Evolutionary conservation across 2,888 invertebrate species (phyloP).

Genomic region (Tipula unca): DNA sequence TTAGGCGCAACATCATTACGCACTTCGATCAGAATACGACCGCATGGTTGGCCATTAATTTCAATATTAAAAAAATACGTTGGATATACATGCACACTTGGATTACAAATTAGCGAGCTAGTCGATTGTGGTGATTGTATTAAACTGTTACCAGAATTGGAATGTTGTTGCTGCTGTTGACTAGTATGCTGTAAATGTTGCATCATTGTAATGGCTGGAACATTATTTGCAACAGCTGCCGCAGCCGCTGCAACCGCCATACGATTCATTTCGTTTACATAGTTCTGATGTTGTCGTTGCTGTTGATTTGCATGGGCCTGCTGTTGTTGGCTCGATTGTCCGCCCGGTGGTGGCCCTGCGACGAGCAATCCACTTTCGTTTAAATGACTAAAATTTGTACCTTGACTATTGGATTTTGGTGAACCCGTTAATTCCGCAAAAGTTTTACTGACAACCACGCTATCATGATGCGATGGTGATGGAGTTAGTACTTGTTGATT

Average conservation of each 20-base stretch:
- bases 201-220: conserved; percentile 21
- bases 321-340: conserved; percentile 24
- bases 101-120: conserved; percentile 44
- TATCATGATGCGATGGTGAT: conserved; percentile 29
- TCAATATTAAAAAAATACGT: conserved; percentile 70
- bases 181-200: conserved; percentile 26
- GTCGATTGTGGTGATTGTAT: conserved; percentile 35
- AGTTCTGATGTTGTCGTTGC: conserved; percentile 32
- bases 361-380: conserved; percentile 23
- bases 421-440: conserved; percentile 35
- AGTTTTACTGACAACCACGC: conserved; percentile 27
- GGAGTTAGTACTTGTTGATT: background rate
- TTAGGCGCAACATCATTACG: conserved; percentile 69
- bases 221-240: conserved; percentile 24
- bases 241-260: conserved; percentile 26
- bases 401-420: conserved; percentile 29
- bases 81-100: conserved; percentile 51
- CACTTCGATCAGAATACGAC: conserved; percentile 68
- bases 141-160: conserved; percentile 15
- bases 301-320: conserved; percentile 26
- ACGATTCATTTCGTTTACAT: conserved; percentile 26
- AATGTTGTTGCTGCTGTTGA: conserved; percentile 21
- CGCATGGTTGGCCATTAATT: conserved; percentile 59
- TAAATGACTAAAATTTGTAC: conserved; percentile 24
- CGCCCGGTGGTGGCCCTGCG: conserved; percentile 28